Percentiles rank a stretch among this genome's conserved stretches.
These are phyloP conservation scores for Podarcis raffonei DNA, from an alignment of 2,113 vertebrate genomes.

Conservation along the genomic window DNA sequence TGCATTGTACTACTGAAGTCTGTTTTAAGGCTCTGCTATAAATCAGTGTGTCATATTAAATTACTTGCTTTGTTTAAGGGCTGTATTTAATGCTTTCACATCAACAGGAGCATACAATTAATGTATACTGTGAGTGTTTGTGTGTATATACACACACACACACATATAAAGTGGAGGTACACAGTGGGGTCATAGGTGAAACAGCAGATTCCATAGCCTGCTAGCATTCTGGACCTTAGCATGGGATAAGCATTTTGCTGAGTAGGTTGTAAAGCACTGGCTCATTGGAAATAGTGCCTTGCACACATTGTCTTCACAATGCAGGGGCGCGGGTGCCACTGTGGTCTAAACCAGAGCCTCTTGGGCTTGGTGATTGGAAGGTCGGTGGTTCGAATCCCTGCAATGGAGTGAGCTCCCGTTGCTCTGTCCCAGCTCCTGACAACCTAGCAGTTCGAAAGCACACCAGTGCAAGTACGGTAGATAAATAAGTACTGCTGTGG, in stretches of 20 bases:
- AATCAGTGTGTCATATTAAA: constrained; percentile 22
- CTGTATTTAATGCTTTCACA: not conserved
- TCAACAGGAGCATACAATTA: constrained; percentile 19
- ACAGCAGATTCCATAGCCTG: not conserved
- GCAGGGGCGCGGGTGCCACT: fast-evolving
- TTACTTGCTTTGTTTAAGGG: constrained; percentile 32
- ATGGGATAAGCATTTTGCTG: not conserved
- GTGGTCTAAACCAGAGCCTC: too few relatives aligned
- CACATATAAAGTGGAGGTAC: too few relatives aligned
- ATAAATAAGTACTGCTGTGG: too few relatives aligned
- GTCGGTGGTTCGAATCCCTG: too few relatives aligned
- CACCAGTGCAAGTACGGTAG: too few relatives aligned
- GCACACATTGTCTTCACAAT: not conserved
- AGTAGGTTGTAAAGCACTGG: not conserved
- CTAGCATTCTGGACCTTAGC: not conserved
- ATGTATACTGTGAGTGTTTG: not conserved
- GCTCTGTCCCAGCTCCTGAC: too few relatives aligned
- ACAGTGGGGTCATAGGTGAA: too few relatives aligned
- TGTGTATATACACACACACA: not conserved
- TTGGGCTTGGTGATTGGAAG: too few relatives aligned
- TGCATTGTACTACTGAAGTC: not conserved
- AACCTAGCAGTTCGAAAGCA: too few relatives aligned
- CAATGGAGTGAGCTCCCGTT: too few relatives aligned
- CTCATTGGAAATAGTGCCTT: not conserved
- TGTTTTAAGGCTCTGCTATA: not conserved